Conservation (phyloP, 2,888 invertebrate species). For the Cyrtodaria siliqua region DNA sequence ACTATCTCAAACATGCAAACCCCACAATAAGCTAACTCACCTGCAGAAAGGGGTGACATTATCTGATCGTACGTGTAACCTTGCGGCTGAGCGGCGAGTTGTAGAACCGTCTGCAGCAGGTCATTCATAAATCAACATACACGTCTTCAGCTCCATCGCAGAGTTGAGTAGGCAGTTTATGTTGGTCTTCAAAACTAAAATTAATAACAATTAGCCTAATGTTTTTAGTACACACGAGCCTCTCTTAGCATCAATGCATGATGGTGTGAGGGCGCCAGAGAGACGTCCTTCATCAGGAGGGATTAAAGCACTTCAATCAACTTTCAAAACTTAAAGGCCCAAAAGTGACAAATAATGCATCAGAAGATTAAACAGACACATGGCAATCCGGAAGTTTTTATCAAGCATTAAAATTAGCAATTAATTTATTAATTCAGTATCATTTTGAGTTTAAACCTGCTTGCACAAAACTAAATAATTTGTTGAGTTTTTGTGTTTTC, state of each 20-base stretch:
- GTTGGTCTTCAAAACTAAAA: conserved; percentile 22
- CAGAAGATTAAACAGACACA: no score
- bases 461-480: no score
- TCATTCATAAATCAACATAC: conserved; percentile 27
- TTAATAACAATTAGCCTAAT: no score
- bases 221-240: neutral
- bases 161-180: conserved; percentile 20
- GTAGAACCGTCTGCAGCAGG: neutral
- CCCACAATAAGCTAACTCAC: neutral
- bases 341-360: no score
- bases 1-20: no score
- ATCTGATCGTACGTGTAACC: conserved; percentile 19
- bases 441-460: no score
- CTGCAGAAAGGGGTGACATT: conserved; percentile 20
- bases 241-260: conserved; percentile 5
- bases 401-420: no score
- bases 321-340: no score
- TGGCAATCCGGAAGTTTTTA: no score
- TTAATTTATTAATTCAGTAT: no score
- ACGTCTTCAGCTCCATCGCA: conserved; percentile 9
- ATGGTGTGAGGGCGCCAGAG: conserved; percentile 10
- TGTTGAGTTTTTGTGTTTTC: no score
- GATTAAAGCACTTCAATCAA: no score
- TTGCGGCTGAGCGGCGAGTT: neutral
- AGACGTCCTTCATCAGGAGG: conserved; percentile 19